Conservation (phyloP, 2,888 invertebrate species). For the Pristionchus fissidentatus region DNA sequence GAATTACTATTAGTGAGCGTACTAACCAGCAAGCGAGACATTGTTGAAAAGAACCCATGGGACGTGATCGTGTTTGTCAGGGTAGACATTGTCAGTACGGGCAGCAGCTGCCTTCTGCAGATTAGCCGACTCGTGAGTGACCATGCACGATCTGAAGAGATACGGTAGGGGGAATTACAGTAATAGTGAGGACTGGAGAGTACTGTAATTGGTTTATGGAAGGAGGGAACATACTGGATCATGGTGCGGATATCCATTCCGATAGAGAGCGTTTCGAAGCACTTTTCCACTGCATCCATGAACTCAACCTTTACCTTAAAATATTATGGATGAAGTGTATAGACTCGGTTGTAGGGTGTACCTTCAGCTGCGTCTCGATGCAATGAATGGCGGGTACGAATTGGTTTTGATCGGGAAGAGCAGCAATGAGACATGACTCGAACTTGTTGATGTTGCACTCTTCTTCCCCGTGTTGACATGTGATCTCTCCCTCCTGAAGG, state of each 20-base stretch:
- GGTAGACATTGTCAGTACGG: slow-evolving; percentile 59
- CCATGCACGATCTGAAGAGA: slow-evolving; percentile 58
- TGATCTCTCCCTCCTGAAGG: slow-evolving; percentile 63
- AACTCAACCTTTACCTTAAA: slow-evolving; percentile 56
- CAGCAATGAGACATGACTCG: slow-evolving; percentile 66
- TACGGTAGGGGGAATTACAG: not conserved
- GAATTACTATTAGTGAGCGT: not conserved
- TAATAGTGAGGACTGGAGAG: not conserved
- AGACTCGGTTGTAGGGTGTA: not conserved
- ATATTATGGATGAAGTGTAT: not conserved
- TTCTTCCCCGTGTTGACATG: slow-evolving; percentile 71
- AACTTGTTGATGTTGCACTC: slow-evolving; percentile 70
- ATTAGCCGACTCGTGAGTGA: slow-evolving; percentile 62
- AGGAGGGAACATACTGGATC: slow-evolving; percentile 55
- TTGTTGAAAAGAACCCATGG: slow-evolving; percentile 72
- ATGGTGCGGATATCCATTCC: slow-evolving; percentile 59
- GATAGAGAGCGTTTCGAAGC: slow-evolving; percentile 61
- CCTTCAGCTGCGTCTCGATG: slow-evolving; percentile 60
- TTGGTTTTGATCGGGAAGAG: slow-evolving; percentile 60
- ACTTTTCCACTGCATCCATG: slow-evolving; percentile 60
- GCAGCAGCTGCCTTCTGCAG: slow-evolving; percentile 66
- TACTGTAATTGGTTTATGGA: too few species aligned
- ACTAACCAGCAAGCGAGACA: slow-evolving; percentile 56
- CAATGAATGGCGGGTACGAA: slow-evolving; percentile 65
- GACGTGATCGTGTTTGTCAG: slow-evolving; percentile 65